phyloP scores from a whole-genome alignment of 2,797 vertebrate species.

The Coilia nasus region DNA sequence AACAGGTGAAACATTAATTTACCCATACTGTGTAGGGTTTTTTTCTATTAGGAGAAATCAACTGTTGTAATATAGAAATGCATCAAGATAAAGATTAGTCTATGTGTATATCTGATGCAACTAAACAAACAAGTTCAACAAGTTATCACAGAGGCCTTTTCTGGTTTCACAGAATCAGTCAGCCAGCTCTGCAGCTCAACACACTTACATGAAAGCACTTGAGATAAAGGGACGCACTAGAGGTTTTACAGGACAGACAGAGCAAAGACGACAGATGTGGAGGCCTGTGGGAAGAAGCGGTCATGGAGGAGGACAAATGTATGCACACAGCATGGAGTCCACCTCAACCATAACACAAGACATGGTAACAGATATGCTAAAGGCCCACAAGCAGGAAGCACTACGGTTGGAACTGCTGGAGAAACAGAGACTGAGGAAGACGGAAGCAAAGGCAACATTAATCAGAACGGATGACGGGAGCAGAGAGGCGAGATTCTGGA shows the following conservation, averaged over 20 bases:
- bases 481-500: not conserved
- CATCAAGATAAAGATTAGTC: not conserved
- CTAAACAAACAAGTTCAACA: not conserved
- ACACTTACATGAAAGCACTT: not conserved
- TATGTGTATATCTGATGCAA: not conserved
- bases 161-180: conserved; percentile 1
- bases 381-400: not conserved
- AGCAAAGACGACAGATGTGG: not conserved
- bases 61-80: not conserved
- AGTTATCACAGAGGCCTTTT: not conserved
- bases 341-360: not conserved
- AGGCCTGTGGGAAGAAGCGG: not conserved
- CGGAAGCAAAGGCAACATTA: not conserved
- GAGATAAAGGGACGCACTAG: not conserved
- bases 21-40: not conserved
- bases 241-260: not conserved
- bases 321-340: not conserved
- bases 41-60: not conserved
- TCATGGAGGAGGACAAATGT: not conserved
- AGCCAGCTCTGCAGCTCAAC: not conserved
- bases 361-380: not conserved
- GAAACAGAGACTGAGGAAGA: not conserved
- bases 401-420: not conserved
- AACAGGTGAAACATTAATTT: not conserved
- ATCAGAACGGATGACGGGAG: not conserved